Evolutionary conservation across 2,797 vertebrate genomes (phyloP), one percentile per base, ranked within the genome.

Genomic region (Glossophaga mutica): DNA sequence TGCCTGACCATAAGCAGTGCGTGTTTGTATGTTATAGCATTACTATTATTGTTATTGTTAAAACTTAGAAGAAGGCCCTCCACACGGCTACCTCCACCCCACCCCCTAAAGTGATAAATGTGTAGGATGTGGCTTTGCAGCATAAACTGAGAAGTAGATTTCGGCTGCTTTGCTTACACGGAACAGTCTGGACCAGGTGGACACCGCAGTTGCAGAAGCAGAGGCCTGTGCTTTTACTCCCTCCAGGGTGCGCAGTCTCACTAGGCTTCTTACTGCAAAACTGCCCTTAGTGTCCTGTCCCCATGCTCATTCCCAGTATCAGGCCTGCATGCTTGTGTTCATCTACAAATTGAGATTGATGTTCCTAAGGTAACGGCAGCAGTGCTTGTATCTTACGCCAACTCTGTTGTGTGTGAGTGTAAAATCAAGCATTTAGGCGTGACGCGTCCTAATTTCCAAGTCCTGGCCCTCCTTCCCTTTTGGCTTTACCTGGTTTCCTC

Each of bases 281-380:
- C 48, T 81, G 57, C n/a, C 46, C 21, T n/a, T 73, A 24, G 57
- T 39, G 1, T 68, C 48, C 4, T 39, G 1, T 68, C 48, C 4
- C 32, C 18, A 5, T n/a, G 44, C 4, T 34, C 9, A n/a, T 79
- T 90, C n/a, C 55, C 3, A 42, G 1, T n/a, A 44, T 46, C 42
- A 24, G 21, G 44, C 34, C 14, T 26, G 71, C 21, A 0, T 42
- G 46, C 32, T 16, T 50, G 9, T 68, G 44, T 77, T 79, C 2
- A n/a, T 70, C 39, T 92, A 7, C 22, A 76, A 46, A 15, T 46
- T 85, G 74, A 94, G 19, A 34, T 29, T 76, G 21, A 68, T 91
- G 73, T 93, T 88, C 83, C 73, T 44, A 86, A 86, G 73, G 52
- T 24, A 52, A 39, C 4, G 2, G 12, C 16, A 59, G 26, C 16